Base-by-base conservation (phyloP, 2,888 invertebrate species). In the Lycophotia porphyrea region DNA sequence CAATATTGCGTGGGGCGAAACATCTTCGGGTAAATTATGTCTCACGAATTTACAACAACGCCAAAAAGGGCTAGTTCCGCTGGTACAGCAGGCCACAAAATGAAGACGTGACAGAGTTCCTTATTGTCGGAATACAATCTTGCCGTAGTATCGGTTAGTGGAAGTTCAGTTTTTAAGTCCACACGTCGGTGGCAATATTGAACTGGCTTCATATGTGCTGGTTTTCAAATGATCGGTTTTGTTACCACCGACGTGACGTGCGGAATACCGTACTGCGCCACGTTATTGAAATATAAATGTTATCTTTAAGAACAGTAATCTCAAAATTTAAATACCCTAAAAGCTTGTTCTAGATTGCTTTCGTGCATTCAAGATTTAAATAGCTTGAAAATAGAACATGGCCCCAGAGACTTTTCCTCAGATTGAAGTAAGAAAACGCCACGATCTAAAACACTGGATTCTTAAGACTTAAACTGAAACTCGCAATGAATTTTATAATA, bases 301-400 rank as follows among this genome's bases (percentile, higher is more conserved):
- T 15, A 36, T n/a, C 9, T 31, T 58, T 18, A 58, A 15, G 2
- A 27, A 52, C n/a, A n/a, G n/a, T 2, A 31, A 49, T 49, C 15
- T 31, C 4, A 49, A 39, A 71, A 70, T 11, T 18, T 7, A 42
- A 39, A 39, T 31, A 1, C 8, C 31, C 42, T 1, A 31, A 42
- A 31, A 18, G 18, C 24, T 42, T n/a, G 21, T 52, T 52, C 15
- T 5, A n/a, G 9, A 52, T 39, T 49, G 24, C 24, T 39, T 18
- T 18, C 24, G 8, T n/a, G 0, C 5, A 18, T 44, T 44, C 18
- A 47, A 39, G 8, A 39, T n/a, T 61, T 34, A 63, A 70, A 63
- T n/a, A 31, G 31, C 52, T 71, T 71, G 55, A 52, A 55, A 72
- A 42, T 72, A 34, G n/a, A 31, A 15, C 52, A 71, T n/a, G n/a